These are phyloP conservation scores for Gnatocerus cornutus DNA, from an alignment of 2,888 invertebrate genomes.

Conservation along the genomic window DNA sequence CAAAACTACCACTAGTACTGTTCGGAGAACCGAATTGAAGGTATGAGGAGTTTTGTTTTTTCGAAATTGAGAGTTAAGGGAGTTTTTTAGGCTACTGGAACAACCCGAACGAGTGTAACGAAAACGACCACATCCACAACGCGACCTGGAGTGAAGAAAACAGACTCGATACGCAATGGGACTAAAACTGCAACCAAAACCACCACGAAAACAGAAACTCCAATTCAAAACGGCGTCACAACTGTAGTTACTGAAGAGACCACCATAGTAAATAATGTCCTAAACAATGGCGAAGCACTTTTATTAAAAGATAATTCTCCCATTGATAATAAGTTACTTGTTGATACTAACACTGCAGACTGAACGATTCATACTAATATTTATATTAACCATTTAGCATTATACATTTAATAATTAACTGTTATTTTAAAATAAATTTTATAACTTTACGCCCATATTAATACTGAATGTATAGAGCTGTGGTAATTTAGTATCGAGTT, in stretches of 20 bases:
- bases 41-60: constrained; percentile 47
- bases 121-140: constrained; percentile 65
- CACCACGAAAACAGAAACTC: constrained; percentile 57
- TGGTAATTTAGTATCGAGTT: constrained; percentile 63
- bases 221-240: constrained; percentile 64
- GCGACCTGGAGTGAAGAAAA: constrained; percentile 62
- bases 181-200: constrained; percentile 54
- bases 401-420: constrained; percentile 52
- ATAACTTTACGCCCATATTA: constrained; percentile 64
- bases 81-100: constrained; percentile 25
- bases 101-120: constrained; percentile 61
- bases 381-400: constrained; percentile 47
- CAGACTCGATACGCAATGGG: constrained; percentile 57
- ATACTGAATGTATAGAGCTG: constrained; percentile 68
- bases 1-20: constrained; percentile 57
- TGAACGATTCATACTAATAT: constrained; percentile 60
- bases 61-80: too few species aligned
- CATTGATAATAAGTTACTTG: constrained; percentile 65
- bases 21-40: constrained; percentile 65
- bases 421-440: constrained; percentile 63
- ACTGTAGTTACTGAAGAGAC: constrained; percentile 59
- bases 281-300: constrained; percentile 58
- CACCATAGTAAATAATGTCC: constrained; percentile 55
- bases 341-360: constrained; percentile 66
- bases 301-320: constrained; percentile 68